These are phyloP conservation scores for Drosophila nr. fundita DNA, from an alignment of 2,888 invertebrate genomes.

Conservation along the genomic window DNA sequence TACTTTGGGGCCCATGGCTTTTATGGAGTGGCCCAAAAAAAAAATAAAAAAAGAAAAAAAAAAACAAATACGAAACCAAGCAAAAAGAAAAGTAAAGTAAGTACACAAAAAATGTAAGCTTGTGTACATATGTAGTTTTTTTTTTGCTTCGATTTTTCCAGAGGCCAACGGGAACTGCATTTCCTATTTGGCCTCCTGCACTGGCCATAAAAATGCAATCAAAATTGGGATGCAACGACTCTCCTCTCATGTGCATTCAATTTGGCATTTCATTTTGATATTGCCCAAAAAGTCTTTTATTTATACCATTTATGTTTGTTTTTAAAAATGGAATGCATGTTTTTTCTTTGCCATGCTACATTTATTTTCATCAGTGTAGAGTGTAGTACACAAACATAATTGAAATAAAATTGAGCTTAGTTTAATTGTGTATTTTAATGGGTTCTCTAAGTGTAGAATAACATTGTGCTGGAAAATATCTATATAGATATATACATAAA, in stretches of 20 bases:
- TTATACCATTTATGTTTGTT: constrained; percentile 6
- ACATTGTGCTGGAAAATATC: no score
- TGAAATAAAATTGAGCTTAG: neutral
- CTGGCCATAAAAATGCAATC: constrained; percentile 54
- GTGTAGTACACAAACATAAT: neutral
- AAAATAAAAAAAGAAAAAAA: neutral
- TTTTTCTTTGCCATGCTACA: constrained; percentile 5
- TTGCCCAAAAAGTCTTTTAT: constrained; percentile 6
- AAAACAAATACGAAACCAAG: neutral
- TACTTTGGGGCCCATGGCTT: constrained; percentile 43
- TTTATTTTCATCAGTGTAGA: constrained; percentile 21
- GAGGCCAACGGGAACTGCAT: constrained; percentile 6
- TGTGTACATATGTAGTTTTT: neutral
- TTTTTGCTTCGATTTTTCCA: constrained; percentile 18
- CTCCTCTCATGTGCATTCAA: constrained; percentile 46
- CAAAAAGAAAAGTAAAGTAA: constrained; percentile 19
- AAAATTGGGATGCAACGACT: constrained; percentile 47
- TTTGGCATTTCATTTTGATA: constrained; percentile 30
- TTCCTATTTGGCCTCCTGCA: constrained; percentile 17
- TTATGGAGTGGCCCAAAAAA: constrained; percentile 26
- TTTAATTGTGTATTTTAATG: neutral
- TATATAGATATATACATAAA: neutral
- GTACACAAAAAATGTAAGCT: constrained; percentile 6
- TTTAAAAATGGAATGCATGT: constrained; percentile 13
- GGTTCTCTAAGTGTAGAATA: neutral